Base-by-base conservation (phyloP, 2,797 vertebrate species). In the Tangara arthus region DNA sequence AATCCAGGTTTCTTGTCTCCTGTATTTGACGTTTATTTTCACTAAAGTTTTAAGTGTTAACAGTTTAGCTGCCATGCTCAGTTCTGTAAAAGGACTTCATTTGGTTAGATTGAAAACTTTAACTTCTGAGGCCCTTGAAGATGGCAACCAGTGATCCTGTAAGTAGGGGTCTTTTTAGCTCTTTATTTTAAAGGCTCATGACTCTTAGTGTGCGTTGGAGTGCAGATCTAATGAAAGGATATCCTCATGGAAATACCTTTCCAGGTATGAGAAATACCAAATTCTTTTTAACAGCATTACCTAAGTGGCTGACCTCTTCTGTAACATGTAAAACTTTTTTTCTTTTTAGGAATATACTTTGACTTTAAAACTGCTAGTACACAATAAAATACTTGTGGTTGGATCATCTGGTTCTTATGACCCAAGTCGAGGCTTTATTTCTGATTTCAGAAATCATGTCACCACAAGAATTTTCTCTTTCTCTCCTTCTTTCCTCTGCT, bases 401-500 rank as follows among this genome's bases (percentile, higher is more conserved):
- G 77, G 49, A 84, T 91, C 80, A 47, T 96, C 93, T 92, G 63
- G 69, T 90, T 94, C 95, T 95, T 88, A 55, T 1, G 24, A 50
- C 85, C 70, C 80, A 37, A 34, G n/a, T 20, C 63, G 75, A 60
- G 85, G 66, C 24, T 84, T 91, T 82, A 59, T 79, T 95, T 94
- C 80, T 84, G 81, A 86, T 73, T 65, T 41, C 77, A 84, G 70
- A 94, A 91, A 87, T 77, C 16, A 15, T 28, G 24, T 65, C 52
- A 77, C 35, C 3, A 10, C 56, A 83, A 82, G 93, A 91, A 94
- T 94, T 94, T 82, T 94, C 79, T 94, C 90, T 95, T 93, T 86
- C 95, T 96, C 95, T 94, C 82, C 80, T 95, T 95, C 82, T 91
- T 96, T 97, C 94, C 95, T 97, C 93, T 41, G 64, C 91, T 95